These are phyloP conservation scores for Diacarnus erythraeanus DNA, from an alignment of 37 sponge, comb jelly and placozoan genomes.

Conservation along the genomic window DNA sequence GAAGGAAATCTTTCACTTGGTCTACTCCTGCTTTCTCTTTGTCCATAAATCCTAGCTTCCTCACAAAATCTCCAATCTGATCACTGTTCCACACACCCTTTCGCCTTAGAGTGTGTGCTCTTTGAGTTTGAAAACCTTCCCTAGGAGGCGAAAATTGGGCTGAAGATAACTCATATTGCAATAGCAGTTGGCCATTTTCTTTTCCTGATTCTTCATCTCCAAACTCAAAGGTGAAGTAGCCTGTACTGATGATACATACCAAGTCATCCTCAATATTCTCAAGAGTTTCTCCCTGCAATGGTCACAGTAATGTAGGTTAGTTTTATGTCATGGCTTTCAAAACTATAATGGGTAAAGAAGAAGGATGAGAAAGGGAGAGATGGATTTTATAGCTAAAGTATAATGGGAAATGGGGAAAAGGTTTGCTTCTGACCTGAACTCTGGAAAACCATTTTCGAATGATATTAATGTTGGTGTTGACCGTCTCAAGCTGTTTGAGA, in stretches of 20 bases:
- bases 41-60: conserved; percentile 84
- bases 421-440: conserved; percentile 51
- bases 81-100: conserved; percentile 50
- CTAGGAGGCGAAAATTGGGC: background rate
- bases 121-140: background rate
- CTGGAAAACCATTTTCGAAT: conserved; percentile 80
- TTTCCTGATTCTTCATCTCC: background rate
- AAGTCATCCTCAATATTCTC: conserved; percentile 82
- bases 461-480: conserved; percentile 72
- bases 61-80: conserved; percentile 85
- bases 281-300: conserved; percentile 74
- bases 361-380: background rate
- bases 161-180: background rate
- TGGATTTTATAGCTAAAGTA: background rate
- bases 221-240: conserved; percentile 47
- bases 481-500: conserved; percentile 69
- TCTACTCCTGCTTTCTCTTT: conserved; percentile 52
- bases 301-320: too few species aligned
- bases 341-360: too few species aligned
- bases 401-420: background rate
- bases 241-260: conserved; percentile 64
- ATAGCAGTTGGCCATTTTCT: background rate
- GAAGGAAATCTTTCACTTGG: conserved; percentile 36
- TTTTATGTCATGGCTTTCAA: too few species aligned
- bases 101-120: background rate